Base-by-base conservation (phyloP, 2,888 invertebrate genomes). In the Folsomia manolachei region DNA sequence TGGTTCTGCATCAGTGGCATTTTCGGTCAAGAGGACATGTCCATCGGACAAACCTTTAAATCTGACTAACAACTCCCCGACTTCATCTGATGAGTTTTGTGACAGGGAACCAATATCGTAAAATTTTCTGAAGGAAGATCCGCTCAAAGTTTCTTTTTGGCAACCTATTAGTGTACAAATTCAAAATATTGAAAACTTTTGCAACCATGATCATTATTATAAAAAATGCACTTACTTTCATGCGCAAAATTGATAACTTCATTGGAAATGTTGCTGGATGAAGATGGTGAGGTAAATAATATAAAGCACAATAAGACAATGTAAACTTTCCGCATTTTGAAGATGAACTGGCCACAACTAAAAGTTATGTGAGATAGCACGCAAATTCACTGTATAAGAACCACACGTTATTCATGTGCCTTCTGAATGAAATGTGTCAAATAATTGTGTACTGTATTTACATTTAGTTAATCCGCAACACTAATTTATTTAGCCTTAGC, bases 41-140 rank as follows among this genome's bases (percentile, higher is more conserved):
- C 70, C 78, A 39, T 78, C 76, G 9, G 76, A 75, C 1, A 63
- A 26, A n/a, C 78, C 78, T 56, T 75, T 73, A 11, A 78, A 76
- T 25, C 75, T 63, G 9, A 78, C 73, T 2, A 75, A 27, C n/a
- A 78, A 53, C 23, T 78, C 72, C 14, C 76, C 39, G 4, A 39
- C 39, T 14, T 39, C 39, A 27, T 11, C 63, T 53, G 11, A 69
- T 4, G 24, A 24, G 66, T 19, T 72, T 69, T 9, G 60, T 71
- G 1, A 71, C 27, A 75, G 75, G 1, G 68, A 66, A 11, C 72
- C 69, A 0, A 73, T 62, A n/a, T 39, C 18, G 69, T 78, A 76
- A 68, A 70, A 78, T n/a, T 71, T 64, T 71, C 69, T n/a, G 64
- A 53, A 39, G 7, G 52, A 27, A 9, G 63, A 27, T 1, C 75